Conservation (phyloP, 2,113 vertebrate species). For the Corynorhinus townsendii region DNA sequence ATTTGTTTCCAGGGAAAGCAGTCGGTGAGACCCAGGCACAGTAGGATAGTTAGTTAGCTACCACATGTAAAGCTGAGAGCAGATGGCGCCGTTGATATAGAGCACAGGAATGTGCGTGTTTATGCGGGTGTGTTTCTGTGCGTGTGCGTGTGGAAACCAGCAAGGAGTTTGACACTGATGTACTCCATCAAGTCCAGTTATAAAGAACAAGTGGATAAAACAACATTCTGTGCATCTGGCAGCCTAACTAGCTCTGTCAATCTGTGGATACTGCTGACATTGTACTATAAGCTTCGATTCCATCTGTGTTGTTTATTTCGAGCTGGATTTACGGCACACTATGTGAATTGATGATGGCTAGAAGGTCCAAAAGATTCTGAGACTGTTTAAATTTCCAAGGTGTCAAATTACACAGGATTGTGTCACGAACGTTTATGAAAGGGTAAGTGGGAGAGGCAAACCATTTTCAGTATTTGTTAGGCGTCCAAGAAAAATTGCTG, state of each 20-base stretch:
- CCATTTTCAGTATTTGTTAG: slow-evolving; percentile 58
- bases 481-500: slow-evolving; percentile 70
- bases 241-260: slow-evolving; percentile 86
- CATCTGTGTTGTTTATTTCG: slow-evolving; percentile 88
- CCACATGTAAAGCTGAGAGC: slow-evolving; percentile 87
- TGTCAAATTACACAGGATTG: slow-evolving; percentile 68
- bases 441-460: slow-evolving; percentile 64
- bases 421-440: slow-evolving; percentile 70
- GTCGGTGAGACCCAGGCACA: slow-evolving; percentile 83
- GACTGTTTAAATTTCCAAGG: slow-evolving; percentile 76
- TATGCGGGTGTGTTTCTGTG: slow-evolving; percentile 84
- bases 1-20: slow-evolving; percentile 85
- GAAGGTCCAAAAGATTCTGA: slow-evolving; percentile 79
- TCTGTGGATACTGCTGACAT: slow-evolving; percentile 88
- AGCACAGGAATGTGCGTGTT: slow-evolving; percentile 86
- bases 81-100: slow-evolving; percentile 86
- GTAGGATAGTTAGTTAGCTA: slow-evolving; percentile 86
- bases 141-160: slow-evolving; percentile 87
- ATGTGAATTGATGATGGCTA: slow-evolving; percentile 79
- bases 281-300: slow-evolving; percentile 85
- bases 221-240: slow-evolving; percentile 90
- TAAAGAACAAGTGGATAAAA: slow-evolving; percentile 87
- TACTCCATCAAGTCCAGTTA: slow-evolving; percentile 89
- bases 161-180: slow-evolving; percentile 88
- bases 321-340: slow-evolving; percentile 85